phyloP scores from a whole-genome alignment of 2,113 vertebrate species.

The Sinocyclocheilus rhinocerous region DNA sequence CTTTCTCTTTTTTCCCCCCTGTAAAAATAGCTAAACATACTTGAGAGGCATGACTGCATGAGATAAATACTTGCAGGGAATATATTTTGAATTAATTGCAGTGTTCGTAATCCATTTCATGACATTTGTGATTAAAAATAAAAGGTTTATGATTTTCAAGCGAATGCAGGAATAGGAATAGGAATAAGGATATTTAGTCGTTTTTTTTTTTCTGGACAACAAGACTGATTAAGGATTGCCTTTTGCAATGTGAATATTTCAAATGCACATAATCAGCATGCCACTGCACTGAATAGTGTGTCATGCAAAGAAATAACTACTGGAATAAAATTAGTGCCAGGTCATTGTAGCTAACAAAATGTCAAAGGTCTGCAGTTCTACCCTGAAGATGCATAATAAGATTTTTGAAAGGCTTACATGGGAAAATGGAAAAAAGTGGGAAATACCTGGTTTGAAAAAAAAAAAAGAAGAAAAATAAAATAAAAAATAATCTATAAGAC shows the following conservation, averaged over 20 bases:
- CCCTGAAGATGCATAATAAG: slow-evolving; percentile 59
- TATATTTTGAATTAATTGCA: too few species aligned
- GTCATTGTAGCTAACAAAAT: neutral
- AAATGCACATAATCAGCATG: slow-evolving; percentile 61
- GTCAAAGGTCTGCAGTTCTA: slow-evolving; percentile 72
- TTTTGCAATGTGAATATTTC: slow-evolving; percentile 55
- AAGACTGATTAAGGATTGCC: neutral
- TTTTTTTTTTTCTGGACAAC: neutral
- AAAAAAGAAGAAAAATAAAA: neutral
- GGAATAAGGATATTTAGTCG: too few species aligned
- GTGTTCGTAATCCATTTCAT: too few species aligned
- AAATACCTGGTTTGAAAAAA: slow-evolving; percentile 47
- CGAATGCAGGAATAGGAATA: neutral
- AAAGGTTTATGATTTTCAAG: neutral
- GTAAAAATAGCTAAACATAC: neutral
- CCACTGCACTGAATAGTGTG: slow-evolving; percentile 57
- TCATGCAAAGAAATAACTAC: neutral
- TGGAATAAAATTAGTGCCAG: neutral
- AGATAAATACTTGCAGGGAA: neutral
- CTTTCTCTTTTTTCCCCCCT: neutral
- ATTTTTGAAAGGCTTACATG: too few species aligned
- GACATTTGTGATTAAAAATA: too few species aligned
- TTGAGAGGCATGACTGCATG: neutral
- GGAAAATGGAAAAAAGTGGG: slow-evolving; percentile 2
- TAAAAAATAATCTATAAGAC: slow-evolving; percentile 65